These are phyloP conservation scores for Grammatotria lemairii DNA, from an alignment of 2,113 vertebrate species.

Conservation along the genomic window DNA sequence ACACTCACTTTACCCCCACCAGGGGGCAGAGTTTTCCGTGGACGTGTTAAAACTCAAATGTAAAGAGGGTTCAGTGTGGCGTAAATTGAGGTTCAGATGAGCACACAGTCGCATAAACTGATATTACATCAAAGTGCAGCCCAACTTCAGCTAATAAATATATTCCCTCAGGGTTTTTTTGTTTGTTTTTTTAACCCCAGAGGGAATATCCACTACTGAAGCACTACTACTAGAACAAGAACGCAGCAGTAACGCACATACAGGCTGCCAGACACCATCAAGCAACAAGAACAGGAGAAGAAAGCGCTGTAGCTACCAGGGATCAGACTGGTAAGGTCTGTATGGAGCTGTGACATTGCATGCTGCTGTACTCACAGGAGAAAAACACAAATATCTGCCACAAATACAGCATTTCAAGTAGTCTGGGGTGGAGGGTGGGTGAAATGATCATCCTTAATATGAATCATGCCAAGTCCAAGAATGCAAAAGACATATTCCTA, in stretches of 20 bases:
- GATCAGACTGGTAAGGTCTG: not conserved
- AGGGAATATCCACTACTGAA: not conserved
- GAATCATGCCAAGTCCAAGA: not conserved
- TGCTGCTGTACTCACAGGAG: not conserved
- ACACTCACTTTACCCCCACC: not conserved
- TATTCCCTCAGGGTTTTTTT: fast-evolving
- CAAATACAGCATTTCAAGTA: not conserved
- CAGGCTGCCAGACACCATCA: not conserved
- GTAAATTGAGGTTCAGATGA: not conserved
- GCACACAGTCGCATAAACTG: not conserved
- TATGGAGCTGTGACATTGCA: not conserved
- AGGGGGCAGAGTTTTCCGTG: not conserved
- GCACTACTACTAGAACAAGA: not conserved
- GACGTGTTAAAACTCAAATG: not conserved
- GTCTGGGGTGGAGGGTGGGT: not conserved
- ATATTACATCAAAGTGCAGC: not conserved
- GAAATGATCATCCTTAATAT: not conserved
- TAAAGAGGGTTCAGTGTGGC: fast-evolving
- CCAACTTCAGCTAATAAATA: not conserved
- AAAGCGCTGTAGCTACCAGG: not conserved
- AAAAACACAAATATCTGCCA: not conserved
- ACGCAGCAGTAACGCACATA: not conserved
- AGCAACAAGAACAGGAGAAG: not conserved
- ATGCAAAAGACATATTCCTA: not conserved
- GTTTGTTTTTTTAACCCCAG: not conserved